Conservation (phyloP, 2,888 invertebrate species). For the Scaptomyza parva region DNA sequence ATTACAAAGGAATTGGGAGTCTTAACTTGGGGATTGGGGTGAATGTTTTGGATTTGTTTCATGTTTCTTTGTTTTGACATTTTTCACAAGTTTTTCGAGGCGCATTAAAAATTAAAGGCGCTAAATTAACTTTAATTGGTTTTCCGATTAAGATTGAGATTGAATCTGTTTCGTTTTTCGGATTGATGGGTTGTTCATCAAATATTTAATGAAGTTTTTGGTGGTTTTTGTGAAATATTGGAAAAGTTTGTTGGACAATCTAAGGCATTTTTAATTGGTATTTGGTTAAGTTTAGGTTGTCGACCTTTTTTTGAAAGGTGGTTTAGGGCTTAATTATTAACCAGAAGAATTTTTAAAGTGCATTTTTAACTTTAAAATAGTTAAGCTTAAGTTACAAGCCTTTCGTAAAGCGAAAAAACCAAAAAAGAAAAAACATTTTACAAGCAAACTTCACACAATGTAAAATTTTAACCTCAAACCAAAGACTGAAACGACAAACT, state of each 20-base stretch:
- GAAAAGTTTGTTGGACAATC: slow-evolving; percentile 10
- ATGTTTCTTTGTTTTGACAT: slow-evolving; percentile 41
- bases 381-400: too few relatives aligned
- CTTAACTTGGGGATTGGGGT: neutral
- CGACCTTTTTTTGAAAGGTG: neutral
- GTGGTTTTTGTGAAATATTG: slow-evolving; percentile 22
- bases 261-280: slow-evolving; percentile 11
- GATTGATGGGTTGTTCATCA: slow-evolving; percentile 26
- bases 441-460: neutral
- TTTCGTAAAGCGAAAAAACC: too few relatives aligned
- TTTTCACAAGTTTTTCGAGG: slow-evolving; percentile 47
- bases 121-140: slow-evolving; percentile 66
- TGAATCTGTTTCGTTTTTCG: slow-evolving; percentile 17
- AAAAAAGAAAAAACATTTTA: too few relatives aligned
- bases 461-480: slow-evolving; percentile 60
- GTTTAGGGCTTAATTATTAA: too few relatives aligned
- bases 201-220: slow-evolving; percentile 41
- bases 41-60: neutral
- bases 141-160: slow-evolving; percentile 36
- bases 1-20: slow-evolving; percentile 41
- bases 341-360: neutral
- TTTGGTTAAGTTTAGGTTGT: neutral
- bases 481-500: slow-evolving; percentile 77
- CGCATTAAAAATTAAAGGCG: slow-evolving; percentile 55
- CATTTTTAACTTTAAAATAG: too few relatives aligned